Percentiles rank a stretch among this genome's conserved stretches.
These are phyloP conservation scores for Siniperca chuatsi DNA, from an alignment of 2,113 vertebrate species.

Conservation along the genomic window DNA sequence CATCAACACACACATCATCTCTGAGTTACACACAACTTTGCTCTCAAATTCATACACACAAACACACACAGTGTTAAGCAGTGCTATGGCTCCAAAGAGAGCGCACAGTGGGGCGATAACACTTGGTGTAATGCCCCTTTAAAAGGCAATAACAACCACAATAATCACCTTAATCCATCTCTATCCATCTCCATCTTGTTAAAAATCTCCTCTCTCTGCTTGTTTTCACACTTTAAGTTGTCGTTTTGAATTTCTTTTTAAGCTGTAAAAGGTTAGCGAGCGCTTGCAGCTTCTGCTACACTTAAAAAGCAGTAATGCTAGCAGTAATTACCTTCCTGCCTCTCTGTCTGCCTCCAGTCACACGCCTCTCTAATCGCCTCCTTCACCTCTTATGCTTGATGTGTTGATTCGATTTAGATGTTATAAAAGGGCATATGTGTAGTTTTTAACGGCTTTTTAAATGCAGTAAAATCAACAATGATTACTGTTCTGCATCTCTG, in stretches of 20 bases:
- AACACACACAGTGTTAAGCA: conserved; percentile 17
- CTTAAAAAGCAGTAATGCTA: conserved; percentile 64
- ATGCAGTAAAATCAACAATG: conserved; percentile 40
- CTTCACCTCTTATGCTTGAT: conserved; percentile 56
- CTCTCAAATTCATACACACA: conserved; percentile 35
- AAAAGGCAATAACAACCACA: conserved; percentile 67
- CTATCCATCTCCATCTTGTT: conserved; percentile 70
- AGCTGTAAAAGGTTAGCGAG: conserved; percentile 56
- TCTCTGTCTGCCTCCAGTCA: conserved; percentile 39
- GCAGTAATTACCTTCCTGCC: conserved; percentile 57
- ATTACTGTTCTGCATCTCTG: conserved; percentile 29
- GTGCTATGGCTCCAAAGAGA: conserved; percentile 59
- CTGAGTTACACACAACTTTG: background rate
- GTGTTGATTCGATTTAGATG: conserved; percentile 42
- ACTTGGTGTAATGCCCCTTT: conserved; percentile 70
- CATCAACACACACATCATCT: background rate
- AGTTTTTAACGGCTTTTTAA: conserved; percentile 45
- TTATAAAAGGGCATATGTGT: conserved; percentile 44
- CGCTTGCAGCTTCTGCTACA: conserved; percentile 47
- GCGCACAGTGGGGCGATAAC: conserved; percentile 64
- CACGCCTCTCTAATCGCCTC: conserved; percentile 38
- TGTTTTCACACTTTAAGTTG: conserved; percentile 51
- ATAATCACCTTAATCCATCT: conserved; percentile 62
- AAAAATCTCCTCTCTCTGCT: conserved; percentile 56
- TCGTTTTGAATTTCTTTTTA: conserved; percentile 49